Evolutionary conservation across 92 coral and sea anemone genomes (phyloP).

Genomic region (Porites rus): DNA sequence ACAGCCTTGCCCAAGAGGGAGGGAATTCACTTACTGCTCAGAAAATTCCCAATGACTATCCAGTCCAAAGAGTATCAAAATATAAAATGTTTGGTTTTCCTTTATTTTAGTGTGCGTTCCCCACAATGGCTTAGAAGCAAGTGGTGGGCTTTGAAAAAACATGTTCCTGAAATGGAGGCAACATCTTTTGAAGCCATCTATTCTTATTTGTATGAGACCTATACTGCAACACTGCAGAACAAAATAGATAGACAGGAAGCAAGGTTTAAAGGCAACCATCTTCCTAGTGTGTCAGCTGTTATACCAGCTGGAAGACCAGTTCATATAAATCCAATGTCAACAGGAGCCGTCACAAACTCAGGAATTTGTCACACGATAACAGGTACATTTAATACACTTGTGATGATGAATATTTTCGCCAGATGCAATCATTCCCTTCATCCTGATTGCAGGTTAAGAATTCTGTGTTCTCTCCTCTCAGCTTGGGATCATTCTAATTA

Average conservation of each 20-base stretch:
- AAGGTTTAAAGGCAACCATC: slow-evolving; percentile 74
- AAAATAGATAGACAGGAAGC: slow-evolving; percentile 90
- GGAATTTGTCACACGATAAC: slow-evolving; percentile 87
- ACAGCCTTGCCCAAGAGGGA: too few relatives aligned
- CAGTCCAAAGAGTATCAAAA: neutral
- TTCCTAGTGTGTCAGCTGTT: slow-evolving; percentile 40
- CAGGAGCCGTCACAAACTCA: slow-evolving; percentile 35
- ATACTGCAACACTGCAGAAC: slow-evolving; percentile 80
- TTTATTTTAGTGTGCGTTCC: slow-evolving; percentile 81
- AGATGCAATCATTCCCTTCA: too few relatives aligned
- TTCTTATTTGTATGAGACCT: slow-evolving; percentile 58
- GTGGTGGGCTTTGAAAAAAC: slow-evolving; percentile 99
- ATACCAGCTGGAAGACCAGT: slow-evolving; percentile 49
- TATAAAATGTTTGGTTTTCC: neutral
- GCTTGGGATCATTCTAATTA: too few relatives aligned
- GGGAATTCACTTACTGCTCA: too few relatives aligned
- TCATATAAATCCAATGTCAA: slow-evolving; percentile 44
- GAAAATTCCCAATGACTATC: neutral
- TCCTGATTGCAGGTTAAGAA: too few relatives aligned
- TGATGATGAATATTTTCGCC: too few relatives aligned
- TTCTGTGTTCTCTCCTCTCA: too few relatives aligned
- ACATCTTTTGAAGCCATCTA: slow-evolving; percentile 70
- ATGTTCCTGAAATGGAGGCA: slow-evolving; percentile 69
- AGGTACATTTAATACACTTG: slow-evolving; percentile 45
- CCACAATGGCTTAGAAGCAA: slow-evolving; percentile 99